A percentile compares a stretch with the other conserved stretches of the same genome.
Conservation (phyloP, 2,888 invertebrate species). For the Augiades crinisus region DNA sequence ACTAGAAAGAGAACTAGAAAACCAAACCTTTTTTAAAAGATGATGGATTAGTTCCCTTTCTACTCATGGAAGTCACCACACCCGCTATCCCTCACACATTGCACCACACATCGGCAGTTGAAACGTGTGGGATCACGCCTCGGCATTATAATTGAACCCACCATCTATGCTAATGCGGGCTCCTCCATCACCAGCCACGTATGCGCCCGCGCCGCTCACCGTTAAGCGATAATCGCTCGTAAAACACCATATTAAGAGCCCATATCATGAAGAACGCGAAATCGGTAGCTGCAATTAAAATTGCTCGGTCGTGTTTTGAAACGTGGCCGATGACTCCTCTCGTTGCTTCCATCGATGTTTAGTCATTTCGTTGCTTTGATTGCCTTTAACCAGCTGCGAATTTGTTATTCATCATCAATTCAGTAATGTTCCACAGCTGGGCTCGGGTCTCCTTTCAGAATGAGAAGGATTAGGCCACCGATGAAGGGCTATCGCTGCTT, state of each 20-base stretch:
- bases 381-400: too few species aligned
- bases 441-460: too few species aligned
- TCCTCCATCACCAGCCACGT: conserved; percentile 36
- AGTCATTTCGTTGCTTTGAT: conserved; percentile 4
- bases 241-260: conserved; percentile 7
- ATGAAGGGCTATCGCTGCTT: too few species aligned
- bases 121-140: conserved; percentile 33
- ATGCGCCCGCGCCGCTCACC: conserved; percentile 27
- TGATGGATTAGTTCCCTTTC: too few species aligned
- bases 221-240: conserved; percentile 30
- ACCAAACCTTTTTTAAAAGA: too few species aligned
- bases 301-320: conserved; percentile 32
- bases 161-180: conserved; percentile 44
- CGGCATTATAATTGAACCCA: conserved; percentile 55
- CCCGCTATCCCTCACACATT: conserved; percentile 20
- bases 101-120: conserved; percentile 19
- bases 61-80: not conserved
- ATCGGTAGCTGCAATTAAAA: conserved; percentile 1
- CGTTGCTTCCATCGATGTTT: not conserved
- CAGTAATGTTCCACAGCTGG: too few species aligned
- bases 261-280: not conserved
- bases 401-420: too few species aligned
- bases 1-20: too few species aligned
- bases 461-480: too few species aligned
- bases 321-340: conserved; percentile 34